Base-by-base conservation (phyloP, 2,113 vertebrate species). In the Vidua chalybeata region DNA sequence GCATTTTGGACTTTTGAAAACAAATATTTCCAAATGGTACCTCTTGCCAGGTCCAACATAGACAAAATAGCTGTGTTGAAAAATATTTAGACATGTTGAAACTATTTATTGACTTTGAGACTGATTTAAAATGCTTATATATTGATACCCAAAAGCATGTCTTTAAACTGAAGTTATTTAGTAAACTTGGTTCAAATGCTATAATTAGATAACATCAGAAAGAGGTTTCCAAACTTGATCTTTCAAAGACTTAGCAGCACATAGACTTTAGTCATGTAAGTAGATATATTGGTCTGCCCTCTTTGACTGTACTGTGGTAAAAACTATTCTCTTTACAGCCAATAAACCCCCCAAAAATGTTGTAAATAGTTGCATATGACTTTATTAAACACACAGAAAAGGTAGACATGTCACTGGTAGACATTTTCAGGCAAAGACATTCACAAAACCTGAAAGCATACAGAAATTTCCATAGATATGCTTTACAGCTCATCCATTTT, bases 131-230 rank as follows among this genome's bases (percentile, higher is more conserved):
- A 56, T 59, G 33, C 39, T 77, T 16, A 30, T 63, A 28, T 8
- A 31, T 48, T 67, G 48, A 93, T 83, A 85, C 5, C 15, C 41
- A 45, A 88, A 77, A 67, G n/a, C 52, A 63, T 49, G 9, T 93
- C 56, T 92, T 88, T 94, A 81, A 89, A 86, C 64, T 55, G 45
- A 93, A 82, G 90, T 88, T 90, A 94, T 81, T 88, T 78, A 95
- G 72, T 93, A 92, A 96, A 86, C 75, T 52, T 67, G 17, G n/a
- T 80, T 83, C 82, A 83, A 91, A 78, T 78, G 0, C 37, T 52
- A 51, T 7, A 4, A 1, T 63, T 71, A 90, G 77, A 45, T 73
- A 84, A 86, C 89, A 91, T 28, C 33, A 71, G 48, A 46, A 69
- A 72, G 69, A 37, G 2, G 6, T 78, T 93, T 84, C 61, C 51